Evolutionary conservation across 2,113 vertebrate species (phyloP).

Genomic region (Xyrauchen texanus): DNA sequence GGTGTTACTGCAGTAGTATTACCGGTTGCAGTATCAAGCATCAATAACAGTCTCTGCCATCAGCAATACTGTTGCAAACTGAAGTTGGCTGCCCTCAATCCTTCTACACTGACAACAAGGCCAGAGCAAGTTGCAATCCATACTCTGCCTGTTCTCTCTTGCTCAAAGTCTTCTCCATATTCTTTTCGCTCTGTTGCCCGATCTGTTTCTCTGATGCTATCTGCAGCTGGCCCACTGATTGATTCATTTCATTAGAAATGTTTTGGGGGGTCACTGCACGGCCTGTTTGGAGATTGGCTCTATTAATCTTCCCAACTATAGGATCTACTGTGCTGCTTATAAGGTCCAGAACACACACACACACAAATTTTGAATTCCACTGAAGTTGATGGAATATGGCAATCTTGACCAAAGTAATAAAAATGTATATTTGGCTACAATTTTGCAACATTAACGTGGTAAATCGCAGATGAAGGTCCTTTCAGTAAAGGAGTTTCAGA

Average conservation of each 20-base stretch:
- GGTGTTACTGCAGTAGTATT: conserved; percentile 13
- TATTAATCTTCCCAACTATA: conserved; percentile 73
- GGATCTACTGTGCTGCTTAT: conserved; percentile 28
- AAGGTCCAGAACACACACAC: neutral
- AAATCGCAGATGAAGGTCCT: too few relatives aligned
- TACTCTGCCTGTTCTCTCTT: neutral
- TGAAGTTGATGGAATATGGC: too few relatives aligned
- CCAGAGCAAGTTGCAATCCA: neutral
- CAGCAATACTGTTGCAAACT: neutral
- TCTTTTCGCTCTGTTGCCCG: neutral
- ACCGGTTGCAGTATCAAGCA: neutral
- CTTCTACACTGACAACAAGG: neutral
- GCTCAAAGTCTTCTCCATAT: neutral
- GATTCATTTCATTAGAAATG: conserved; percentile 81
- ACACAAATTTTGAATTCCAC: too few relatives aligned
- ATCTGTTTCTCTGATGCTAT: conserved; percentile 63
- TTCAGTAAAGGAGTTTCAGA: too few relatives aligned
- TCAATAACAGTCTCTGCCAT: neutral
- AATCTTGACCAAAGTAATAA: too few relatives aligned
- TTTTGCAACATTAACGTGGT: too few relatives aligned
- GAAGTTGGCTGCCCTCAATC: conserved; percentile 1
- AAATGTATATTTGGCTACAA: too few relatives aligned
- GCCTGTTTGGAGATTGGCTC: conserved; percentile 67
- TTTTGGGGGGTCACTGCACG: conserved; percentile 68
- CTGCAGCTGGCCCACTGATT: conserved; percentile 71